Percentiles rank a stretch among this genome's conserved stretches.
These are phyloP conservation scores for Pediacus dermestoides DNA, from an alignment of 2,888 invertebrate species.

Conservation along the genomic window DNA sequence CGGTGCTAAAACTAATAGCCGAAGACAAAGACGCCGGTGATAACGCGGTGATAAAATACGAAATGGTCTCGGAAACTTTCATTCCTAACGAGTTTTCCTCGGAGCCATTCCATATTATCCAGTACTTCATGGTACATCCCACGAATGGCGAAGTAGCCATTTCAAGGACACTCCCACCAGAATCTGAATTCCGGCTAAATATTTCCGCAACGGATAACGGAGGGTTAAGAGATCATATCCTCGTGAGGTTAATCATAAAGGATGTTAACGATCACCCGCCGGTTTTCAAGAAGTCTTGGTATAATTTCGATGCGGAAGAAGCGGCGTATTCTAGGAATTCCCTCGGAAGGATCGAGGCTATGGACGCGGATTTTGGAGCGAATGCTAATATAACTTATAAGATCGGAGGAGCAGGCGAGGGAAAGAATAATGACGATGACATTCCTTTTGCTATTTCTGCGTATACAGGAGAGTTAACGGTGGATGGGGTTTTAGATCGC, in stretches of 20 bases:
- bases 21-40: constrained; percentile 68
- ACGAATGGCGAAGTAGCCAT: constrained; percentile 72
- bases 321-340: constrained; percentile 68
- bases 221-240: constrained; percentile 66
- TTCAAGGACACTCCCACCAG: constrained; percentile 67
- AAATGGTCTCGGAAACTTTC: constrained; percentile 64
- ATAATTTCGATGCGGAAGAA: constrained; percentile 78
- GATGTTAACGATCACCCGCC: constrained; percentile 85
- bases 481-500: constrained; percentile 73
- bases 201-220: constrained; percentile 75
- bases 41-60: constrained; percentile 70
- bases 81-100: constrained; percentile 55
- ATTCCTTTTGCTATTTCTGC: constrained; percentile 71
- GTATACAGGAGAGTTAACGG: constrained; percentile 64
- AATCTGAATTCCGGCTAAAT: constrained; percentile 71
- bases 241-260: constrained; percentile 67
- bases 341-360: constrained; percentile 73
- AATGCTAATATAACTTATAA: constrained; percentile 76
- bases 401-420: constrained; percentile 51
- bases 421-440: constrained; percentile 40
- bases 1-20: constrained; percentile 67
- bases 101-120: constrained; percentile 55
- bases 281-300: constrained; percentile 77
- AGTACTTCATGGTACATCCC: constrained; percentile 73
- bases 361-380: constrained; percentile 74